phyloP scores from a whole-genome alignment of 2,797 vertebrate genomes.

The Enteromius unitaeniatus region DNA sequence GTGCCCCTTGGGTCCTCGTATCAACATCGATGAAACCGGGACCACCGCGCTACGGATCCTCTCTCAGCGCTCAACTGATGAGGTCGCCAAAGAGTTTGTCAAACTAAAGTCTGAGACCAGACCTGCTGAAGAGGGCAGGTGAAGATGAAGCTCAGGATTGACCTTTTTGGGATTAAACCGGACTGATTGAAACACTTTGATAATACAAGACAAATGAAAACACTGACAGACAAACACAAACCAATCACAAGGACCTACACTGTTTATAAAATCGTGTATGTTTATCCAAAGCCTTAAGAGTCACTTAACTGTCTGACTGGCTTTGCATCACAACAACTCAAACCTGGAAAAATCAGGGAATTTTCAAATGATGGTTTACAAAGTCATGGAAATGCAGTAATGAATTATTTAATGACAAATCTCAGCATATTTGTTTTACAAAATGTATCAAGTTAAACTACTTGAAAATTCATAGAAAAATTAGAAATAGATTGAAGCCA shows the following conservation, averaged over 20 bases:
- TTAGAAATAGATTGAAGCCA: not conserved
- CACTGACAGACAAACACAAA: conserved; percentile 7
- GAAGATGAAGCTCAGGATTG: conserved; percentile 61
- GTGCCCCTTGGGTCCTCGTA: conserved; percentile 88
- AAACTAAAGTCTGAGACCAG: conserved; percentile 93
- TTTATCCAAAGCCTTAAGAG: conserved; percentile 34
- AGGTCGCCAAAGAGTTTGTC: conserved; percentile 95
- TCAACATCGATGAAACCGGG: conserved; percentile 91
- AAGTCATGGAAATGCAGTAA: not conserved
- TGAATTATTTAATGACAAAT: not conserved
- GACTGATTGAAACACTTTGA: not conserved
- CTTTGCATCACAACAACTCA: not conserved
- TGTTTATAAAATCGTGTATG: conserved; percentile 3
- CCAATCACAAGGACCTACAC: not conserved
- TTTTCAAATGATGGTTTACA: not conserved
- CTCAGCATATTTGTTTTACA: not conserved
- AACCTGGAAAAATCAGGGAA: not conserved
- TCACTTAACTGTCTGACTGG: not conserved
- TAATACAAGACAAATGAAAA: not conserved
- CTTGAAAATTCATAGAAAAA: not conserved
- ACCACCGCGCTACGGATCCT: conserved; percentile 91
- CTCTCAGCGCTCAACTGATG: conserved; percentile 91
- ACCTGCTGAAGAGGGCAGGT: conserved; percentile 91
- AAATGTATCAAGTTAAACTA: not conserved
- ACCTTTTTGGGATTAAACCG: not conserved